Conservation (phyloP, 2,888 invertebrate species). For the Napeogenes sylphis region DNA sequence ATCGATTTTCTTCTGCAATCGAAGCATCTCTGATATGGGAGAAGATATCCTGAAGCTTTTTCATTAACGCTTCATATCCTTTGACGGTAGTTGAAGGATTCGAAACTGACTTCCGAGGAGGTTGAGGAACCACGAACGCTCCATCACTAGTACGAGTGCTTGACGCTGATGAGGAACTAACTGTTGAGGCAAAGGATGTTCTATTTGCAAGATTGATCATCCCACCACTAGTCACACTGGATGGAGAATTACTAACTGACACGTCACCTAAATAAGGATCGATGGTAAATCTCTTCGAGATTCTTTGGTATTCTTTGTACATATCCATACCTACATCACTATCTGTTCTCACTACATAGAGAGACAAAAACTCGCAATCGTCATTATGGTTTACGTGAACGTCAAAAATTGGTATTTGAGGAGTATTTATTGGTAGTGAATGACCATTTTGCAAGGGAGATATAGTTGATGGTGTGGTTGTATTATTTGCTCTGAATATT, state of each 20-base stretch:
- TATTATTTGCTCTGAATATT: constrained; percentile 61
- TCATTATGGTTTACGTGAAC: constrained; percentile 67
- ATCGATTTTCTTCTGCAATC: constrained; percentile 52
- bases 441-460: constrained; percentile 72
- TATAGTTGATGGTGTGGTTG: constrained; percentile 69
- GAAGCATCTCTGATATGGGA: constrained; percentile 58
- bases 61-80: constrained; percentile 64
- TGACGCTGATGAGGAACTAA: constrained; percentile 60
- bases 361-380: constrained; percentile 66
- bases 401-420: constrained; percentile 66
- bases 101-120: constrained; percentile 63
- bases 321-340: constrained; percentile 70
- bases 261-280: constrained; percentile 70
- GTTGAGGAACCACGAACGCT: constrained; percentile 69
- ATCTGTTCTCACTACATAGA: constrained; percentile 68
- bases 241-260: constrained; percentile 65
- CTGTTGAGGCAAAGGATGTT: constrained; percentile 66
- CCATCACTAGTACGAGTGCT: constrained; percentile 72
- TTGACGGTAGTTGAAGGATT: constrained; percentile 64
- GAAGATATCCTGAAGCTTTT: constrained; percentile 68
- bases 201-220: constrained; percentile 66
- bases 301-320: constrained; percentile 69
- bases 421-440: constrained; percentile 58
- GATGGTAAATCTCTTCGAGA: constrained; percentile 68
- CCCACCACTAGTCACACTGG: constrained; percentile 69